Base-by-base conservation (phyloP, 2,113 vertebrate species). In the Cathartes aura region DNA sequence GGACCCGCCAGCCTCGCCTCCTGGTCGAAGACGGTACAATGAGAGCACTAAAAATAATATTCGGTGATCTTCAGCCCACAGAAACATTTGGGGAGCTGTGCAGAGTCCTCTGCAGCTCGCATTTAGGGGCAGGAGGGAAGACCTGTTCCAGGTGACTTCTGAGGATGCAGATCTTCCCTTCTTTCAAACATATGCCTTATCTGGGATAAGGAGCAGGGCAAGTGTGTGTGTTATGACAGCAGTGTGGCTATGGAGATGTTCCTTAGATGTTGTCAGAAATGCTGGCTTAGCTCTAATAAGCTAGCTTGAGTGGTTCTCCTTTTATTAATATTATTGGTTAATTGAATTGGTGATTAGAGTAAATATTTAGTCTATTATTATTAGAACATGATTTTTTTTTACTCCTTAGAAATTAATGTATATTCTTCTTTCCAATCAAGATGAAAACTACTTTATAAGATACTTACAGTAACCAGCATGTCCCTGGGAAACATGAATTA, bases 1-100 rank as follows among this genome's bases (percentile, higher is more conserved):
- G 1, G 1, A 3, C 34, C 56, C 0, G 0, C 32, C 26, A 32
- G 47, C n/a, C 48, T 26, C 74, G 60, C 40, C 30, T 23, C 3
- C 52, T 1, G 4, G 32, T 9, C 32, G 32, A 71, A 67, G 52
- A 23, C 5, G 0, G 11, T 40, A 1, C 63, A 5, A 13, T 0
- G 5, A 72, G 3, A 48, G 20, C 24, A 2, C 30, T 13, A 2
- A 9, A 30, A 56, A 21, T 0, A 29, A 7, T 1, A 8, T 9
- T 26, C 0, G 0, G 5, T 7, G 15, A 19, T 40, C n/a, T 64
- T 13, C 53, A 62, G 22, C 19, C 11, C 5, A 1, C 53, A 66
- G 42, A 56, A 90, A 50, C 3, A 2, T 30, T 3, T 45, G n/a
- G n/a, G 17, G 22, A 74, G 2, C 12, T 17, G 2, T 21, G 26